phyloP scores from a whole-genome alignment of 2,113 vertebrate species.

The Cyphomyrus plagiostoma region DNA sequence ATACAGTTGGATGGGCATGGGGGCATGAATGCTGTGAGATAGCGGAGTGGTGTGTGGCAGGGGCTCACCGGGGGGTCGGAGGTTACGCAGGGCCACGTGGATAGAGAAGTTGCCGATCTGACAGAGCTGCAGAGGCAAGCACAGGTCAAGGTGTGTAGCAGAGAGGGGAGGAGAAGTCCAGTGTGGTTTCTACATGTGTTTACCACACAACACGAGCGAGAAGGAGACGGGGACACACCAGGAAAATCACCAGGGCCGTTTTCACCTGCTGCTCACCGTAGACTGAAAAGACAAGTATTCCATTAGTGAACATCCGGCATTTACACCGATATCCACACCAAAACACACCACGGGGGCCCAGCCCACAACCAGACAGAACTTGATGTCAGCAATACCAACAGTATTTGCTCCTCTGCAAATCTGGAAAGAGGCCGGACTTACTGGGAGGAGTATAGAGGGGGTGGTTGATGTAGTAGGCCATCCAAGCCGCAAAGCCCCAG shows the following conservation, averaged over 20 bases:
- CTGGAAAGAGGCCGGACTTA: constrained; percentile 53
- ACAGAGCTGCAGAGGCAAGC: constrained; percentile 66
- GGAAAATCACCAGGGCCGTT: constrained; percentile 70
- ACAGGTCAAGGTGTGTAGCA: not conserved
- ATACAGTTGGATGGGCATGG: not conserved
- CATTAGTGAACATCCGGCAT: not conserved
- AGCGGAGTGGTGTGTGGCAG: not conserved
- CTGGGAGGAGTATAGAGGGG: constrained; percentile 84
- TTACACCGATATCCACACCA: not conserved
- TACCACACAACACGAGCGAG: not conserved
- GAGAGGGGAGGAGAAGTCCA: not conserved
- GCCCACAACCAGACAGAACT: not conserved
- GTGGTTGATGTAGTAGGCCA: constrained; percentile 94
- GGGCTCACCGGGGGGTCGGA: constrained; percentile 69
- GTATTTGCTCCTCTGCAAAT: not conserved
- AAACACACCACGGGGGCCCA: no score
- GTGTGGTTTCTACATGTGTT: not conserved
- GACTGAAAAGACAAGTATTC: constrained; percentile 46
- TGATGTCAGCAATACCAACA: not conserved
- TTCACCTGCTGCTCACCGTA: constrained; percentile 80
- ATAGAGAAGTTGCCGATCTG: constrained; percentile 87
- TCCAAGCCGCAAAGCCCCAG: constrained; percentile 86
- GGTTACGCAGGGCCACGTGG: constrained; percentile 77
- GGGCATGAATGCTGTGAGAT: not conserved
- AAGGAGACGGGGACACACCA: constrained; percentile 55